These are phyloP conservation scores for Agapostemon virescens DNA, from an alignment of 2,888 invertebrate genomes.

Conservation along the genomic window DNA sequence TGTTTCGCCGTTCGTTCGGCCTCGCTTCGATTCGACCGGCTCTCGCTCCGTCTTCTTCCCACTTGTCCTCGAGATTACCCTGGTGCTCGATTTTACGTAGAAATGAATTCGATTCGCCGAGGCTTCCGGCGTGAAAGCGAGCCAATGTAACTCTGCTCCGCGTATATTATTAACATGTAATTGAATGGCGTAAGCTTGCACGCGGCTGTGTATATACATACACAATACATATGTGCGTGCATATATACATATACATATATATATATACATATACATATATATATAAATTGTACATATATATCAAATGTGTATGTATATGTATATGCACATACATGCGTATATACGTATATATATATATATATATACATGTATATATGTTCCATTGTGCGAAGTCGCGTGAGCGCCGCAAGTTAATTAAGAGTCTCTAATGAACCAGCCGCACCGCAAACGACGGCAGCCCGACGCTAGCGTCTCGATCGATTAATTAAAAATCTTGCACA, in stretches of 20 bases:
- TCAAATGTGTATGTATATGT: no score
- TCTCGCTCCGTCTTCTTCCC: not conserved
- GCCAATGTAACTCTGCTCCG: constrained; percentile 71
- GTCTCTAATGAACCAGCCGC: constrained; percentile 80
- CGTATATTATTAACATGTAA: constrained; percentile 80
- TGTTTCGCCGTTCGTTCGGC: constrained; percentile 26
- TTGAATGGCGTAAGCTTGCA: constrained; percentile 77
- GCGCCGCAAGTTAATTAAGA: constrained; percentile 80
- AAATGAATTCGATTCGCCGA: constrained; percentile 65
- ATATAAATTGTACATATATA: no score
- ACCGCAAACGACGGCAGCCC: constrained; percentile 76
- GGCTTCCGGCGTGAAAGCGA: constrained; percentile 67
- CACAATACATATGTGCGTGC: no score
- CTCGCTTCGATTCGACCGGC: constrained; percentile 23
- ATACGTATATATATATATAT: no score
- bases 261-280: no score
- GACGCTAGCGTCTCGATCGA: constrained; percentile 78
- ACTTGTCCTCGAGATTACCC: constrained; percentile 54
- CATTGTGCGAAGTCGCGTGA: constrained; percentile 78
- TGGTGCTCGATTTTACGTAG: constrained; percentile 56
- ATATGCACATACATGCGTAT: no score
- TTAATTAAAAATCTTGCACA: constrained; percentile 78
- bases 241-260: no score
- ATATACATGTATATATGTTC: constrained; percentile 58
- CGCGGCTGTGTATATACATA: constrained; percentile 51